Evolutionary conservation across 2,888 invertebrate species (phyloP).

Genomic region (Ptychoptera contaminata): DNA sequence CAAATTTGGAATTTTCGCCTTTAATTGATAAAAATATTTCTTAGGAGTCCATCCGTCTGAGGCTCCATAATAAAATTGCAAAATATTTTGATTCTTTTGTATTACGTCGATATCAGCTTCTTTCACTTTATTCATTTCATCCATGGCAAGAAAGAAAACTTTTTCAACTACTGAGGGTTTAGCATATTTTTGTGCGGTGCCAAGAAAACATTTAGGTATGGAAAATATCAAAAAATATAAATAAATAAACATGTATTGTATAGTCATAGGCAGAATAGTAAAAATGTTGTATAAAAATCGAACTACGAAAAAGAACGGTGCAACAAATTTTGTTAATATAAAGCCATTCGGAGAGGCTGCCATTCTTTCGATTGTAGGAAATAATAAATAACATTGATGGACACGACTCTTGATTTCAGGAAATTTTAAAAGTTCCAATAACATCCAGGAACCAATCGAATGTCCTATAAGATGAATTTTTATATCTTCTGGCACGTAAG

Average conservation of each 20-base stretch:
- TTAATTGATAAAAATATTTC: conserved; percentile 50
- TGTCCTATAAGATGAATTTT: conserved; percentile 73
- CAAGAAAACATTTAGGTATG: conserved; percentile 34
- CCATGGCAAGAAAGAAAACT: conserved; percentile 52
- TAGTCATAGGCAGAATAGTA: conserved; percentile 35
- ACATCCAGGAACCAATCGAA: conserved; percentile 80
- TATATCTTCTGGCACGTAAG: conserved; percentile 53
- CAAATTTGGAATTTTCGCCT: conserved; percentile 39
- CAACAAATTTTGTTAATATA: conserved; percentile 44
- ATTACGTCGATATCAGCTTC: conserved; percentile 49
- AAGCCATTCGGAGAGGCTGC: conserved; percentile 56
- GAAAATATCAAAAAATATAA: conserved; percentile 38
- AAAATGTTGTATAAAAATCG: conserved; percentile 35
- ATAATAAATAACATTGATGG: conserved; percentile 55
- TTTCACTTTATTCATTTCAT: conserved; percentile 65
- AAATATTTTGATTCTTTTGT: conserved; percentile 37
- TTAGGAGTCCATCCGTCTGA: conserved; percentile 74
- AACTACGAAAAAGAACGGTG: conserved; percentile 34
- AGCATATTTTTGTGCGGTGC: conserved; percentile 38
- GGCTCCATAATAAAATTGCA: conserved; percentile 66
- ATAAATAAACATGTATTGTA: conserved; percentile 36
- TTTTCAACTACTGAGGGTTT: conserved; percentile 43
- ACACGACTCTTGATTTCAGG: conserved; percentile 37
- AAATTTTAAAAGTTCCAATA: conserved; percentile 52
- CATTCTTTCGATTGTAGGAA: conserved; percentile 80